phyloP scores from a whole-genome alignment of 2,113 vertebrate genomes.

The Oncorhynchus clarkii region DNA sequence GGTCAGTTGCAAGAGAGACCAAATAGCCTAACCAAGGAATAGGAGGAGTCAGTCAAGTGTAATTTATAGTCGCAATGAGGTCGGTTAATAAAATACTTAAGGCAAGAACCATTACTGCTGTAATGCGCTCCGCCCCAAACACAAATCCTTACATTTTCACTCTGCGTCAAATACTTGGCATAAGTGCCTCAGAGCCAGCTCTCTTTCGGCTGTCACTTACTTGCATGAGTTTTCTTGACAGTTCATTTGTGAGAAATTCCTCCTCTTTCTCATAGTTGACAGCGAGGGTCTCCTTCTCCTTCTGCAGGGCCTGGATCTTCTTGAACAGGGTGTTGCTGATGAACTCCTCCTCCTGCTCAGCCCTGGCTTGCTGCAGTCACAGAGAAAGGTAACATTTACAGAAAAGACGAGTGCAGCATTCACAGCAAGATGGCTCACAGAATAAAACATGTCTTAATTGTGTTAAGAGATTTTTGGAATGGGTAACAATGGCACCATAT shows the following conservation, averaged over 20 bases:
- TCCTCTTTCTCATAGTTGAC: conserved; percentile 99
- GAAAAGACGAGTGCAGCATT: background rate
- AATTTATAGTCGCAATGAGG: conserved; percentile 27
- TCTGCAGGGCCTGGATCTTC: conserved; percentile 98
- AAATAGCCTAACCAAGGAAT: conserved; percentile 27
- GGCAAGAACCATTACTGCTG: conserved; percentile 28
- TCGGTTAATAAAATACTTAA: conserved; percentile 37
- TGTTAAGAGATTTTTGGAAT: no score
- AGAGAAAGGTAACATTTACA: background rate
- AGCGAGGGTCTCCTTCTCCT: conserved; percentile 97
- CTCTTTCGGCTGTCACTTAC: conserved; percentile 65
- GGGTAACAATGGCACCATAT: no score
- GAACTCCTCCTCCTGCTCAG: conserved; percentile 98
- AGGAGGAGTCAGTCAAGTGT: conserved; percentile 44
- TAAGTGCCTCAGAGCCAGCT: background rate
- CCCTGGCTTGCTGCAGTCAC: conserved; percentile 90
- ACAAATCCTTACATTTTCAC: conserved; percentile 6
- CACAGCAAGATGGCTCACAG: conserved; percentile 3
- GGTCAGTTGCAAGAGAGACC: conserved; percentile 7
- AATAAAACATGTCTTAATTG: conserved; percentile 1
- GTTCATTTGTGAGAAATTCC: conserved; percentile 97
- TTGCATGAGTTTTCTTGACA: conserved; percentile 98
- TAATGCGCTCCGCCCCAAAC: conserved; percentile 12
- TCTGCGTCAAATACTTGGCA: background rate
- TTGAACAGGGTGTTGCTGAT: conserved; percentile 99